Percentiles rank a stretch among this genome's conserved stretches.
Conservation (phyloP, 2,113 vertebrate species). For the Barbus barbus region DNA sequence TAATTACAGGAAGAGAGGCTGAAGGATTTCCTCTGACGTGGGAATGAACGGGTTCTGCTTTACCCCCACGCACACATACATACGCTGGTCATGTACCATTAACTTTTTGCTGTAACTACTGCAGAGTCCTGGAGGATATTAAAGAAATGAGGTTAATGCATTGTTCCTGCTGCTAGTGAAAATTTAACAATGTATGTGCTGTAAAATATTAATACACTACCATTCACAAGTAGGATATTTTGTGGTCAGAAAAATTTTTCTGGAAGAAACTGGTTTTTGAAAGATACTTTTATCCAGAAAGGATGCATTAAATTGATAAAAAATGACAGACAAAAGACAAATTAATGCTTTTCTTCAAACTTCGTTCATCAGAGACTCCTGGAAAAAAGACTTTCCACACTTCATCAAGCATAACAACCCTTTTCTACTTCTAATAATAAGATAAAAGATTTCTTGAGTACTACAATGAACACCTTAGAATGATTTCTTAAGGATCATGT, state of each 20-base stretch:
- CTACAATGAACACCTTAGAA: not conserved
- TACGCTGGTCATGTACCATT: not conserved
- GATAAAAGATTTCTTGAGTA: not conserved
- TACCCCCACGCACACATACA: slow-evolving; percentile 55
- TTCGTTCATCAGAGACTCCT: not conserved
- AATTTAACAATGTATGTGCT: slow-evolving; percentile 16
- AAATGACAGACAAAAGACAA: not conserved
- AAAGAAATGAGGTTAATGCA: not conserved
- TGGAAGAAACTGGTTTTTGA: not conserved
- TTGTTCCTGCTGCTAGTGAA: not conserved
- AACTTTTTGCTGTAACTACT: slow-evolving; percentile 8
- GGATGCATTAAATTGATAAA: not conserved
- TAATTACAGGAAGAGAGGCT: slow-evolving; percentile 76
- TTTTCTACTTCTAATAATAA: not conserved
- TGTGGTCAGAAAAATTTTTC: not conserved
- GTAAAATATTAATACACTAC: not conserved
- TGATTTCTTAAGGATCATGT: not conserved
- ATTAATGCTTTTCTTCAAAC: not conserved
- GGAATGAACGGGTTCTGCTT: slow-evolving; percentile 70
- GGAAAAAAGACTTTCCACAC: no score
- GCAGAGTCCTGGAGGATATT: slow-evolving; percentile 2
- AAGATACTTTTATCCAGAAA: not conserved
- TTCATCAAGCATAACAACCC: not conserved
- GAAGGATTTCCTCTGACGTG: slow-evolving; percentile 72
- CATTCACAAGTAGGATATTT: not conserved